These are phyloP conservation scores for Myopa testacea DNA, from an alignment of 2,888 invertebrate species.

Conservation along the genomic window DNA sequence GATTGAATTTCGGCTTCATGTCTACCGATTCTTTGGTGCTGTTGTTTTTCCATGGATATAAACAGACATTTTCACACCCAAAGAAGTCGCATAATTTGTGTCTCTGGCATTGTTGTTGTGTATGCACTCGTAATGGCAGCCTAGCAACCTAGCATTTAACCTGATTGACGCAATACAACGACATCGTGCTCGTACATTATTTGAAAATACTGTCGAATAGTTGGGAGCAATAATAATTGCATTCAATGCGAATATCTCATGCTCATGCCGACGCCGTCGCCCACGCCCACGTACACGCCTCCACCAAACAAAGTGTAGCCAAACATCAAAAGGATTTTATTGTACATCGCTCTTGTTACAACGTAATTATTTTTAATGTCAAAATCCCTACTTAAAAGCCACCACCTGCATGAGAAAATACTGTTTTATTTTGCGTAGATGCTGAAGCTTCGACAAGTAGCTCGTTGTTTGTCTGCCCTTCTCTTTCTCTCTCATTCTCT, in stretches of 20 bases:
- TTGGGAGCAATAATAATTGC: background rate
- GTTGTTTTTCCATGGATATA: background rate
- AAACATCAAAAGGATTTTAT: conserved; percentile 14
- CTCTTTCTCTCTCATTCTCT: background rate
- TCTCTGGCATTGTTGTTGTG: background rate
- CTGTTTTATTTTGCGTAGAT: background rate
- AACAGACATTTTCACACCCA: background rate
- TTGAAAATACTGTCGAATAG: background rate
- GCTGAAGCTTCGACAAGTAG: background rate
- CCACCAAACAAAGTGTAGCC: background rate
- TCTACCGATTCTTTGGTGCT: background rate
- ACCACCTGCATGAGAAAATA: background rate
- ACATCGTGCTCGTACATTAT: background rate
- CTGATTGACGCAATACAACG: background rate
- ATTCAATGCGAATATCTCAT: background rate
- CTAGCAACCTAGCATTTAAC: background rate
- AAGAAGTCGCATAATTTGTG: background rate
- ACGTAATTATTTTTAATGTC: conserved; percentile 30
- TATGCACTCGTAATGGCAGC: background rate
- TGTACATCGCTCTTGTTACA: conserved; percentile 4
- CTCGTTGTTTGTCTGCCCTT: background rate
- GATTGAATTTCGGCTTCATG: conserved; percentile 19
- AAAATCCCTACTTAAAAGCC: conserved; percentile 30
- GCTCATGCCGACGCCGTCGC: background rate
- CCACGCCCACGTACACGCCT: background rate